phyloP scores from a whole-genome alignment of 2,888 invertebrate species.

The Hypomecis atomaria region DNA sequence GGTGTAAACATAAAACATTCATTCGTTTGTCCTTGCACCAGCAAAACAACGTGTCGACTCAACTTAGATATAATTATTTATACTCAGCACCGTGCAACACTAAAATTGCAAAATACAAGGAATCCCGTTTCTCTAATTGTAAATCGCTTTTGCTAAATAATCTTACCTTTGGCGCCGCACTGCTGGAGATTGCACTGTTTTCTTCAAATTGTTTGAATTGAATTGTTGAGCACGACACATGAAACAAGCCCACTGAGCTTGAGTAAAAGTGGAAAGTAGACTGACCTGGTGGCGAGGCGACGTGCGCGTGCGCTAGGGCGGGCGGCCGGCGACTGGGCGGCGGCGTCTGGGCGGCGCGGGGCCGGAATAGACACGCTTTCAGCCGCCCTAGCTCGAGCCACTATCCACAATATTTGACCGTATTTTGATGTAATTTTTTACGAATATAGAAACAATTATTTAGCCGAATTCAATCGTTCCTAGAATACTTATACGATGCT shows the following conservation, averaged over 20 bases:
- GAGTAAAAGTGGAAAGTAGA: constrained; percentile 43
- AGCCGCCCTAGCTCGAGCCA: neutral
- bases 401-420: constrained; percentile 1
- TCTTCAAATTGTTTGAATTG: neutral
- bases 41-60: constrained; percentile 33
- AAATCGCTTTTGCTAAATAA: neutral
- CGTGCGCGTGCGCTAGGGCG: constrained; percentile 73
- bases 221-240: constrained; percentile 13
- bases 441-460: neutral
- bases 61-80: constrained; percentile 49
- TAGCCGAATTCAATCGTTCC: too few species aligned
- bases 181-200: neutral
- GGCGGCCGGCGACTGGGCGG: constrained; percentile 81
- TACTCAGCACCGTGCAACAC: constrained; percentile 51
- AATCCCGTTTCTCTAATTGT: constrained; percentile 4
- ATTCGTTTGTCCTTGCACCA: constrained; percentile 25
- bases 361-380: constrained; percentile 28
- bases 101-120: constrained; percentile 40
- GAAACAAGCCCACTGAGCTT: constrained; percentile 16
- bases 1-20: neutral
- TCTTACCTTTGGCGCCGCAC: neutral
- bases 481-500: too few species aligned
- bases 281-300: constrained; percentile 60
- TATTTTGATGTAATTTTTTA: neutral
- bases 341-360: constrained; percentile 58